phyloP scores from a whole-genome alignment of 2,797 vertebrate genomes.

The Microcaecilia unicolor region DNA sequence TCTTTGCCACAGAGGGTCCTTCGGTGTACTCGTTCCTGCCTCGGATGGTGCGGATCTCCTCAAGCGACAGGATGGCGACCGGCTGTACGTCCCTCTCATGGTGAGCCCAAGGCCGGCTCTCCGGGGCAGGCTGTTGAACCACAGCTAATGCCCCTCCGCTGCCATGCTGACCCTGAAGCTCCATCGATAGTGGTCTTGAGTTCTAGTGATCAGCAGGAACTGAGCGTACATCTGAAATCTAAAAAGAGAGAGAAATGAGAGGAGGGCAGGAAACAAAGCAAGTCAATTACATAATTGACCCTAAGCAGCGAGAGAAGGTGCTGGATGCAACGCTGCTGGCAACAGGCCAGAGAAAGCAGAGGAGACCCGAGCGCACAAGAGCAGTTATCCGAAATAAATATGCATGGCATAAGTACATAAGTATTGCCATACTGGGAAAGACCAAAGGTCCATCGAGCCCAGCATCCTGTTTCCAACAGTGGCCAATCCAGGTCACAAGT shows the following conservation, averaged over 20 bases:
- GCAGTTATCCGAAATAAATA: too few relatives aligned
- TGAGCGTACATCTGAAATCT: conserved; percentile 91
- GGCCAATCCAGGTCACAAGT: too few relatives aligned
- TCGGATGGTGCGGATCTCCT: conserved; percentile 92
- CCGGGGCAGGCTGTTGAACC: conserved; percentile 79
- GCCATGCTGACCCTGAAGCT: conserved; percentile 85
- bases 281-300: conserved; percentile 9
- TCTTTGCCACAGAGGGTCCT: conserved; percentile 74
- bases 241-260: conserved; percentile 30
- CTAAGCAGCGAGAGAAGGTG: too few relatives aligned
- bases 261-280: conserved; percentile 3
- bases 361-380: too few relatives aligned
- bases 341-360: too few relatives aligned
- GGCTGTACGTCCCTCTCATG: conserved; percentile 77
- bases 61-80: conserved; percentile 81
- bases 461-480: too few relatives aligned
- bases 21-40: conserved; percentile 93
- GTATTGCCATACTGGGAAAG: too few relatives aligned
- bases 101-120: conserved; percentile 74
- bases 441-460: too few relatives aligned
- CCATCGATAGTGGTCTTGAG: conserved; percentile 86
- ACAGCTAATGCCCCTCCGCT: conserved; percentile 74
- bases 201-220: conserved; percentile 82
- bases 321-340: too few relatives aligned
- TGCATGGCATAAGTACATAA: too few relatives aligned